phyloP scores from a whole-genome alignment of 2,113 vertebrate species.

The Sminthopsis crassicaudata region DNA sequence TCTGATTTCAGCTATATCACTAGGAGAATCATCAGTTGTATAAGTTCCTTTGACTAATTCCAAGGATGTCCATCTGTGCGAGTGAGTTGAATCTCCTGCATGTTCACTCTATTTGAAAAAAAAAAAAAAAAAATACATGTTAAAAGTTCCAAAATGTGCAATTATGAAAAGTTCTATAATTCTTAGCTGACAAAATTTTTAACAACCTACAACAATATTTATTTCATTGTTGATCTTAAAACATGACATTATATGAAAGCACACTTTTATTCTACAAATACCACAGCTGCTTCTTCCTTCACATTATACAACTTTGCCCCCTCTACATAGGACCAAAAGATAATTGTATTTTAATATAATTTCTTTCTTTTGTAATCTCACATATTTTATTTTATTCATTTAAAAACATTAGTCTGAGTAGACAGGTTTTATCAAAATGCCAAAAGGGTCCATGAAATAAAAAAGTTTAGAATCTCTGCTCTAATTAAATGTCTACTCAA shows the following conservation, averaged over 20 bases:
- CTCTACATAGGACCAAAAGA: not conserved
- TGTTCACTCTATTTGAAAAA: constrained; percentile 92
- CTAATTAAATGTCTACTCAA: no score
- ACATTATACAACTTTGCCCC: not conserved
- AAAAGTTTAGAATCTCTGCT: no score
- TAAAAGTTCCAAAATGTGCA: not conserved
- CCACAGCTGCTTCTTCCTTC: not conserved
- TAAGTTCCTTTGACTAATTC: constrained; percentile 99
- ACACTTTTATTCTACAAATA: not conserved
- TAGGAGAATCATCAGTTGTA: constrained; percentile 97
- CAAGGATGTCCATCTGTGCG: constrained; percentile 98
- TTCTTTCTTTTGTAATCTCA: no score
- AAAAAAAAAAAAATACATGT: constrained; percentile 57
- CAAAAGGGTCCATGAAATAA: not conserved
- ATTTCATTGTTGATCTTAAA: not conserved
- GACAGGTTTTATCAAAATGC: no score
- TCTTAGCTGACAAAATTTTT: not conserved
- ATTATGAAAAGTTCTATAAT: not conserved
- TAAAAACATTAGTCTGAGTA: no score
- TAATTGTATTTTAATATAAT: not conserved
- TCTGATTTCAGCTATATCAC: constrained; percentile 98
- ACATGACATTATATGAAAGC: not conserved
- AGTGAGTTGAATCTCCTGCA: constrained; percentile 95
- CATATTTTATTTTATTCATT: no score
- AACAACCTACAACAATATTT: not conserved